Percentiles rank a stretch among this genome's conserved stretches.
Conservation (phyloP, 2,888 invertebrate genomes). For the Arenicola marina region DNA sequence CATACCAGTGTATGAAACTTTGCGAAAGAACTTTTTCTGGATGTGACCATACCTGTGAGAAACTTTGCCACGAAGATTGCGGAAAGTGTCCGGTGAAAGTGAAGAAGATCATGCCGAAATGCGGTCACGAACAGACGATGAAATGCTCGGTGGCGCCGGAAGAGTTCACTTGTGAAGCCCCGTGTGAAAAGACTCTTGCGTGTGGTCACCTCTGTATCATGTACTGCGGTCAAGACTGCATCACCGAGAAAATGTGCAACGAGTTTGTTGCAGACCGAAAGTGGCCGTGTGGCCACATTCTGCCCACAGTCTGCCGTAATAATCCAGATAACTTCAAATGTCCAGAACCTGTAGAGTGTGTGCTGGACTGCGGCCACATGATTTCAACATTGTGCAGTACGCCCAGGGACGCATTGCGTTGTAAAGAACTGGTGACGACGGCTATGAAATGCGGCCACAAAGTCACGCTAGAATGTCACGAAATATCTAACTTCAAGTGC, state of each 20-base stretch:
- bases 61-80: constrained; percentile 31
- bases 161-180: constrained; percentile 38
- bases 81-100: constrained; percentile 37
- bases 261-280: background rate
- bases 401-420: background rate
- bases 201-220: constrained; percentile 65
- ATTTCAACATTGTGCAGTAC: background rate
- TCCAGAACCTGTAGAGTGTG: background rate
- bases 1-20: constrained; percentile 48
- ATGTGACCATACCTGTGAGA: constrained; percentile 22
- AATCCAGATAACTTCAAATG: background rate
- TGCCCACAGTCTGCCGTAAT: background rate
- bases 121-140: constrained; percentile 40
- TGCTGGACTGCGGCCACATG: background rate
- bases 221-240: constrained; percentile 60
- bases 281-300: constrained; percentile 1
- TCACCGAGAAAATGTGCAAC: background rate
- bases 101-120: constrained; percentile 42
- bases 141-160: background rate
- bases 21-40: constrained; percentile 38
- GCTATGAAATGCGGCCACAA: background rate
- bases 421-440: background rate
- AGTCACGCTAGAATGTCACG: background rate
- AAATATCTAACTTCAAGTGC: background rate
- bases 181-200: constrained; percentile 58